Conservation (phyloP, 2,113 vertebrate genomes). For the Bucco capensis region DNA sequence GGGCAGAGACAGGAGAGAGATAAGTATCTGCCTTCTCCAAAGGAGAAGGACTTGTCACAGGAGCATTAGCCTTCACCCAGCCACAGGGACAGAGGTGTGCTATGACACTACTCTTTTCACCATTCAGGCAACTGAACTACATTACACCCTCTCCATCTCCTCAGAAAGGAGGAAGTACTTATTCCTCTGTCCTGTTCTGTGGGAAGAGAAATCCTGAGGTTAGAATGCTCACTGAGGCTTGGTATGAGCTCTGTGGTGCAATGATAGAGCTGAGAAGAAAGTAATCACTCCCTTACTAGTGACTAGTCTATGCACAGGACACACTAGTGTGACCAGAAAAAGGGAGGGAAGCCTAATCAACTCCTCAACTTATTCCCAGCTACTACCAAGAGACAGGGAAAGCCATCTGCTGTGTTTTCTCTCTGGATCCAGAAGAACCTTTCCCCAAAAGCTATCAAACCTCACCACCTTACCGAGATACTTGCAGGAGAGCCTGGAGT, state of each 20-base stretch:
- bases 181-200: not conserved
- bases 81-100: not conserved
- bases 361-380: not conserved
- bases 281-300: not conserved
- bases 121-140: not conserved
- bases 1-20: not conserved
- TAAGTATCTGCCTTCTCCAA: not conserved
- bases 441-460: not conserved
- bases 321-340: rapidly evolving
- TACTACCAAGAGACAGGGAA: not conserved
- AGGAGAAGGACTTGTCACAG: not conserved
- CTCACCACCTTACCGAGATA: conserved; percentile 74
- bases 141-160: not conserved
- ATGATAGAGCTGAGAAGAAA: not conserved
- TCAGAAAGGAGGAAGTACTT: not conserved
- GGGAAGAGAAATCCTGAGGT: not conserved
- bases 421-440: no score
- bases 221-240: not conserved
- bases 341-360: not conserved
- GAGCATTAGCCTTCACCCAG: not conserved
- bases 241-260: not conserved
- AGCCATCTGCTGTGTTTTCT: not conserved
- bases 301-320: not conserved
- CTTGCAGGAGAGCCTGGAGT: conserved; percentile 86
- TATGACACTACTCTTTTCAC: not conserved